Base-by-base conservation (phyloP, 2,888 invertebrate species). In the Rotaria socialis region DNA sequence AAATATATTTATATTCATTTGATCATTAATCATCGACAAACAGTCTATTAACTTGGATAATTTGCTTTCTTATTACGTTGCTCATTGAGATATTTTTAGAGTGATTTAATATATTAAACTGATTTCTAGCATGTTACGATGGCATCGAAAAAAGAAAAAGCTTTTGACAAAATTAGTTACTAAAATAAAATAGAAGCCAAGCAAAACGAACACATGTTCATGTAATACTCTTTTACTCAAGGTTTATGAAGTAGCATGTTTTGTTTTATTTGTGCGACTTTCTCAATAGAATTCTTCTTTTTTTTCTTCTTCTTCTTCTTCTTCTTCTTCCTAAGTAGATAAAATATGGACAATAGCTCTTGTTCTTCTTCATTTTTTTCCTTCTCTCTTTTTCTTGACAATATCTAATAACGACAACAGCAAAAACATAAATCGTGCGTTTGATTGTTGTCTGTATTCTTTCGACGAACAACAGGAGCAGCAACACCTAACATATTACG, bases 401-500 rank as follows among this genome's bases (percentile, higher is more conserved):
- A 27, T 67, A 35, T 60, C 27, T 11, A 52, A 52, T 67, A 67
- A 35, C 67, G 67, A 67, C 67, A 67, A 67, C 67, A 52, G 52
- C 52, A 67, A 67, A 35, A 67, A 67, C 35, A 67, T 67, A 67
- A 67, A 67, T 67, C 67, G 27, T 27, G 35, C 67, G 67, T 67
- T 52, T 67, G 67, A 67, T 67, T 67, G 67, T 67, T 67, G 67
- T 67, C 67, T 67, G 35, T 67, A 67, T 67, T 67, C 35, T 67
- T 35, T 67, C 67, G 67, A 67, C 67, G 67, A 67, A 67, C 67
- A 67, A 67, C 67, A 67, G 27, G 35, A 67, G 67, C 67, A 67
- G 67, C 67, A 67, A 67, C 67, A 67, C 67, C 67, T 67, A 67
- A 67, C 67, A 67, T 27, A 67, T 67, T 41, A 67, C 67, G 67